Percentiles rank a stretch among this genome's conserved stretches.
Evolutionary conservation across 2,797 vertebrate species (phyloP).

Genomic region (Aeoliscus strigatus): DNA sequence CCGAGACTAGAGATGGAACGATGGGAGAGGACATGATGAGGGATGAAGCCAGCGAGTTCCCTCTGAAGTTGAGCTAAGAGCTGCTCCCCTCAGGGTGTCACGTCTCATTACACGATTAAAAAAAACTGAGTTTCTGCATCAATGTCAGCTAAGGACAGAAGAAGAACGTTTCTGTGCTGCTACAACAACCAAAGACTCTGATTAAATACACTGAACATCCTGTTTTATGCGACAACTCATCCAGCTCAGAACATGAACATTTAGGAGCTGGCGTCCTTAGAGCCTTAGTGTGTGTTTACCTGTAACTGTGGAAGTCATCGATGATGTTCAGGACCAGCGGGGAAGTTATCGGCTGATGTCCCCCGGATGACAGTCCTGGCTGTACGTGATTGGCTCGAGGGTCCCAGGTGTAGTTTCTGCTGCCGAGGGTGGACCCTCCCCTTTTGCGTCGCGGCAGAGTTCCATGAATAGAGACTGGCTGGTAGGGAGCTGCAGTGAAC

Average conservation of each 20-base stretch:
- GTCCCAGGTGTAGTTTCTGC: slow-evolving; percentile 55
- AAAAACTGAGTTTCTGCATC: too few relatives aligned
- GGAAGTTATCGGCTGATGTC: slow-evolving; percentile 58
- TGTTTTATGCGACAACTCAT: too few relatives aligned
- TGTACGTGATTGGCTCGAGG: slow-evolving; percentile 48
- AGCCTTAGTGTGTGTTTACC: slow-evolving; percentile 50
- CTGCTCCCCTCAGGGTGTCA: slow-evolving; percentile 31
- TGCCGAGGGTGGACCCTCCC: slow-evolving; percentile 45
- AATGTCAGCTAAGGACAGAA: too few relatives aligned
- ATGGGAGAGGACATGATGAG: slow-evolving; percentile 60
- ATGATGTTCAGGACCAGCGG: slow-evolving; percentile 74
- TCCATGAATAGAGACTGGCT: slow-evolving; percentile 88
- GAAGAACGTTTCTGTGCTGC: too few relatives aligned
- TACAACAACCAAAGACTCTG: too few relatives aligned
- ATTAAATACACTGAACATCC: too few relatives aligned
- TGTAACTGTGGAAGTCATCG: slow-evolving; percentile 77
- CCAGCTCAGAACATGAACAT: too few relatives aligned
- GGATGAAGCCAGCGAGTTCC: slow-evolving; percentile 46
- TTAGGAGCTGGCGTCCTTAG: too few relatives aligned
- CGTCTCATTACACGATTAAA: background rate
- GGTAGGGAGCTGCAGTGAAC: slow-evolving; percentile 67
- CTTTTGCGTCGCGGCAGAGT: slow-evolving; percentile 92
- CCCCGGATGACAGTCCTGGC: slow-evolving; percentile 15
- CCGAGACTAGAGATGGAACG: slow-evolving; percentile 54
- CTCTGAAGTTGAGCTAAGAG: slow-evolving; percentile 55